phyloP scores from a whole-genome alignment of 1,140 invertebrate genomes.

The Bradysia coprophila region DNA sequence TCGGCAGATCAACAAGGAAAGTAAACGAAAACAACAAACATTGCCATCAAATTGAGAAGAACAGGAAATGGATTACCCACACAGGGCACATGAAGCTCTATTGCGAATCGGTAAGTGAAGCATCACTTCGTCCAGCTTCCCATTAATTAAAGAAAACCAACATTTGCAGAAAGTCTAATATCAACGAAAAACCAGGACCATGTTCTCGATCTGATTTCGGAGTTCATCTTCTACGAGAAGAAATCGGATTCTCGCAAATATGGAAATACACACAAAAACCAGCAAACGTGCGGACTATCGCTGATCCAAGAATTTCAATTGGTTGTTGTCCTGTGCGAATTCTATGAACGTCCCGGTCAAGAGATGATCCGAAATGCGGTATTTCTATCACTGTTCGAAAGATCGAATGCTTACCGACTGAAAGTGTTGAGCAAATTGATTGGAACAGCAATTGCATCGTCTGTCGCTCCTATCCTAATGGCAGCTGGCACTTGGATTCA shows the following conservation, averaged over 20 bases:
- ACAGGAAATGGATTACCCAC: too few relatives aligned
- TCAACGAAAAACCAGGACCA: conserved; percentile 20
- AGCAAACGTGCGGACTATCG: conserved; percentile 29
- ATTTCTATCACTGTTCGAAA: conserved; percentile 56
- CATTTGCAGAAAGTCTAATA: conserved; percentile 14
- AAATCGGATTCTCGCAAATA: conserved; percentile 5
- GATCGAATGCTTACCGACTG: conserved; percentile 42
- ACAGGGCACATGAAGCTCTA: too few relatives aligned
- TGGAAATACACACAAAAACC: conserved; percentile 29
- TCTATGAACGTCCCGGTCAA: conserved; percentile 43
- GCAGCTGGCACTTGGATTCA: conserved; percentile 72
- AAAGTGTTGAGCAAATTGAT: conserved; percentile 58
- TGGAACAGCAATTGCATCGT: conserved; percentile 54
- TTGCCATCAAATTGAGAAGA: too few relatives aligned
- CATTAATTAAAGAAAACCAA: too few relatives aligned
- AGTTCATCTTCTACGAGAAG: conserved; percentile 64
- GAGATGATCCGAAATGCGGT: conserved; percentile 61
- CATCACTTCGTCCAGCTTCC: too few relatives aligned
- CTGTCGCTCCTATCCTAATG: conserved; percentile 45
- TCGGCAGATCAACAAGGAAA: too few relatives aligned
- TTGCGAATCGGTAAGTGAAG: too few relatives aligned
- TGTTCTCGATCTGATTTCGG: conserved; percentile 58
- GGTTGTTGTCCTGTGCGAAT: conserved; percentile 53
- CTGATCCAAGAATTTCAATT: conserved; percentile 56
- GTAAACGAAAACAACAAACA: too few relatives aligned